Percentiles rank a stretch among this genome's conserved stretches.
These are phyloP conservation scores for Rosalia funebris DNA, from an alignment of 2,888 invertebrate species.

Conservation along the genomic window DNA sequence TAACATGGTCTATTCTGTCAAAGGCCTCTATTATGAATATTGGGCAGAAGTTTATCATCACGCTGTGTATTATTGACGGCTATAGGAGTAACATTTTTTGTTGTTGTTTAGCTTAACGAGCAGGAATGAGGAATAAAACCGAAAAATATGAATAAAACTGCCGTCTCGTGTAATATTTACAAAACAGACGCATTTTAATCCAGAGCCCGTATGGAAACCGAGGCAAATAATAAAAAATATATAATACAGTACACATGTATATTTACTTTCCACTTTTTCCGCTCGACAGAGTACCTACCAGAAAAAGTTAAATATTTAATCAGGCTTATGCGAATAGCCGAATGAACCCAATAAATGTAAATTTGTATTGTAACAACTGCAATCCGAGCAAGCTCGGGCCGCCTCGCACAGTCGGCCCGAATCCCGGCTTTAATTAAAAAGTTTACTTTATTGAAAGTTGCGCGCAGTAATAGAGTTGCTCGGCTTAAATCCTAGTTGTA, in stretches of 20 bases:
- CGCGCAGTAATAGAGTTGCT: constrained; percentile 20
- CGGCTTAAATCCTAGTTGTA: constrained; percentile 32
- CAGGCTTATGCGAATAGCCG: neutral
- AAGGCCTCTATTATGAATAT: too few species aligned
- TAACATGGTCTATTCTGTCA: too few species aligned
- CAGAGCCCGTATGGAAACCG: neutral
- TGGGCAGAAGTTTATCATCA: too few species aligned
- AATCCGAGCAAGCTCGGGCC: too few species aligned
- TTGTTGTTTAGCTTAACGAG: neutral
- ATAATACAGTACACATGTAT: neutral
- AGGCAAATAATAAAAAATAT: neutral
- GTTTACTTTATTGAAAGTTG: constrained; percentile 24
- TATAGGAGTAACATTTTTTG: neutral
- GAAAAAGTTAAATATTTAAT: constrained; percentile 5
- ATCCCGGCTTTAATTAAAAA: constrained; percentile 28
- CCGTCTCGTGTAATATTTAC: neutral
- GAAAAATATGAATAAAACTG: neutral
- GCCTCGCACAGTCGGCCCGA: too few species aligned
- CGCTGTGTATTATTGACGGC: too few species aligned
- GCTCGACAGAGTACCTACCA: neutral
- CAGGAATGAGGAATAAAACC: neutral
- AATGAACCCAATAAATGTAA: constrained; percentile 8
- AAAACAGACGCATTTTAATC: neutral
- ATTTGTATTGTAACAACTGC: constrained; percentile 7
- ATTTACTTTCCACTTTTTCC: neutral